phyloP scores from a whole-genome alignment of 2,113 vertebrate species.

The Penelope pileata region DNA sequence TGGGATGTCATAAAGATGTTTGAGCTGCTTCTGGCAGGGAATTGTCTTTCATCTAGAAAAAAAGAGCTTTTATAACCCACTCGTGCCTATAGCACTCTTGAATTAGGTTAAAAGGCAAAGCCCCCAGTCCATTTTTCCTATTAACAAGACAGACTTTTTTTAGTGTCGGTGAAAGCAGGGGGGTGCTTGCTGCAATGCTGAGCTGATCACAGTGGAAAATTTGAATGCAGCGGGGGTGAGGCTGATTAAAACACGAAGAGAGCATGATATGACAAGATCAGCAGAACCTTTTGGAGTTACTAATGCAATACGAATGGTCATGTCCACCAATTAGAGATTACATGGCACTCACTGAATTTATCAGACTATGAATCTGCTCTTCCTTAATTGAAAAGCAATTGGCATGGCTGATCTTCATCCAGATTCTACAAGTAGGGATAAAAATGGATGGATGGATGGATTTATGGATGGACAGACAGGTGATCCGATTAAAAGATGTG shows the following conservation, averaged over 20 bases:
- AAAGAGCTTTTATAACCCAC: slow-evolving; percentile 59
- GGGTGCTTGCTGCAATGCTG: neutral
- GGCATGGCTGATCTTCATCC: slow-evolving; percentile 7
- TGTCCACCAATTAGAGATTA: neutral
- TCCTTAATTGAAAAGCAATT: slow-evolving; percentile 27
- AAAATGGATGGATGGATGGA: neutral
- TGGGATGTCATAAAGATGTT: slow-evolving; percentile 44
- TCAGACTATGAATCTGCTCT: slow-evolving; percentile 34
- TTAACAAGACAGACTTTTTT: slow-evolving; percentile 58
- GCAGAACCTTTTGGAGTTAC: slow-evolving; percentile 11
- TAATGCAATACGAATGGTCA: neutral
- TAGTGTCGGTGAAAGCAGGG: neutral
- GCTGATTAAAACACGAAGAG: slow-evolving; percentile 20
- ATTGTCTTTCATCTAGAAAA: slow-evolving; percentile 60
- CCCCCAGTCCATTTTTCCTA: slow-evolving; percentile 29
- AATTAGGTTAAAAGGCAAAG: slow-evolving; percentile 53
- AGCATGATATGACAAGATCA: slow-evolving; percentile 45
- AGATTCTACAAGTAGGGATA: neutral
- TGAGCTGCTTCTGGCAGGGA: slow-evolving; percentile 26
- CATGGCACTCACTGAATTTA: neutral
- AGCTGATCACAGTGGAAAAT: neutral
- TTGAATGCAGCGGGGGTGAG: neutral
- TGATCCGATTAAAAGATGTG: neutral
- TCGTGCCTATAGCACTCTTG: neutral
- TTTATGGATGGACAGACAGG: neutral